phyloP scores from a whole-genome alignment of 2,797 vertebrate genomes.

The Hipposideros larvatus region DNA sequence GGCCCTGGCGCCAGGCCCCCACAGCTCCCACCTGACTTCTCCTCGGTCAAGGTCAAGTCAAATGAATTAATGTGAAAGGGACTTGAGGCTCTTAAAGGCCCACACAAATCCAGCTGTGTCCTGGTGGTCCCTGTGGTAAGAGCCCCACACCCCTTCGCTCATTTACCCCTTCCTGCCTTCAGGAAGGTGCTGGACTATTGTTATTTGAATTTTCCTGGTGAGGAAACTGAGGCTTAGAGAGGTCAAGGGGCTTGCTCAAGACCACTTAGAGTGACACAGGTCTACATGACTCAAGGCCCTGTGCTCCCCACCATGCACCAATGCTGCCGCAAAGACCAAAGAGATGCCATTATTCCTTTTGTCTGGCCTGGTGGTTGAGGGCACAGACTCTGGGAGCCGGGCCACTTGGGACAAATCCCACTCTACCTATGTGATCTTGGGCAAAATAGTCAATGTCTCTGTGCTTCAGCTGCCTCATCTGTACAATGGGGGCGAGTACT shows the following conservation, averaged over 20 bases:
- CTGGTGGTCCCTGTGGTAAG: neutral
- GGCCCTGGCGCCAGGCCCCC: neutral
- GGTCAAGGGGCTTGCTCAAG: neutral
- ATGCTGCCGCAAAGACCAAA: neutral
- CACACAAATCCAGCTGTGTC: neutral
- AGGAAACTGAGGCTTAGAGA: constrained; percentile 34
- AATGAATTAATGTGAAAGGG: neutral
- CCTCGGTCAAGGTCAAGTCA: neutral
- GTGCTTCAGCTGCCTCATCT: neutral
- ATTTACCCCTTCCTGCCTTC: neutral
- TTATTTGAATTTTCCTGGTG: neutral
- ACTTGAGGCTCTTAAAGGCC: neutral
- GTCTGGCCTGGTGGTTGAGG: neutral
- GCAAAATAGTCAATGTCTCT: neutral
- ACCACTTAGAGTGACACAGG: neutral
- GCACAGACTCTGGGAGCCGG: constrained; percentile 9
- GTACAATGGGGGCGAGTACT: neutral
- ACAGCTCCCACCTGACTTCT: neutral
- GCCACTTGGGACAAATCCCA: neutral
- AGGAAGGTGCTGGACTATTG: neutral
- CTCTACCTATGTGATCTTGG: neutral
- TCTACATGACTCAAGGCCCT: neutral
- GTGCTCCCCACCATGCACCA: neutral
- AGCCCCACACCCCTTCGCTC: neutral
- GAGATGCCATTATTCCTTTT: neutral